Base-by-base conservation (phyloP, 2,113 vertebrate species). In the Syngnathus typhle region DNA sequence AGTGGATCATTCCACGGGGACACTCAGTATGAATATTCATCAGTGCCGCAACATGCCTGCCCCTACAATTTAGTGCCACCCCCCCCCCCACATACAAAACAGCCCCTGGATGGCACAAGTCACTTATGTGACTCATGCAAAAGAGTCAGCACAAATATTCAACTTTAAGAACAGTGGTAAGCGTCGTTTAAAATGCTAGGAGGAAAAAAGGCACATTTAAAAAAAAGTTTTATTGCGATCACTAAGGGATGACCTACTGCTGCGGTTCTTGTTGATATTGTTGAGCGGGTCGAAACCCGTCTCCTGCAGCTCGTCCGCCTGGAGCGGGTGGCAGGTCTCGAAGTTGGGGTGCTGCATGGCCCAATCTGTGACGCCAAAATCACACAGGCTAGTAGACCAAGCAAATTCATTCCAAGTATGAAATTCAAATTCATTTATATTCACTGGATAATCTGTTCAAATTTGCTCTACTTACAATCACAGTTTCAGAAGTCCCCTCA, bases 251-350 rank as follows among this genome's bases (percentile, higher is more conserved):
- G 64, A 92, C 95, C 86, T 88, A 98, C 95, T 89, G 83, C 88
- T 87, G 65, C 49, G 88, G 73, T 84, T 94, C 91, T 84, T 89
- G 76, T 93, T 91, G 59, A 92, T 94, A 71, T 88, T 92, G 67
- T 93, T 90, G 69, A 98, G 91, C 1, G 95, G 96, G 83, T 99
- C 95, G 38, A 94, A 91, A 43, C 95, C 95, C 6, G 95, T 93
- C 92, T 99, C 97, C 84, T 98, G 96, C 60, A 96, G 95, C 66
- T 97, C 94, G 60, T 95, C 95, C 51, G 91, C 80, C 91, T 97
- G 95, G 75, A 99, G 91, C 66, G 97, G 96, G 79, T 98, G 95
- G 70, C 88, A 92, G 21, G 94, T 93, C 91, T 96, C 94, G 49
- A 94, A 92, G 69, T 91, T 90, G 62, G 94, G 93, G 87, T 96